These are phyloP conservation scores for Scortum barcoo DNA, from an alignment of 2,113 vertebrate genomes.

Conservation along the genomic window DNA sequence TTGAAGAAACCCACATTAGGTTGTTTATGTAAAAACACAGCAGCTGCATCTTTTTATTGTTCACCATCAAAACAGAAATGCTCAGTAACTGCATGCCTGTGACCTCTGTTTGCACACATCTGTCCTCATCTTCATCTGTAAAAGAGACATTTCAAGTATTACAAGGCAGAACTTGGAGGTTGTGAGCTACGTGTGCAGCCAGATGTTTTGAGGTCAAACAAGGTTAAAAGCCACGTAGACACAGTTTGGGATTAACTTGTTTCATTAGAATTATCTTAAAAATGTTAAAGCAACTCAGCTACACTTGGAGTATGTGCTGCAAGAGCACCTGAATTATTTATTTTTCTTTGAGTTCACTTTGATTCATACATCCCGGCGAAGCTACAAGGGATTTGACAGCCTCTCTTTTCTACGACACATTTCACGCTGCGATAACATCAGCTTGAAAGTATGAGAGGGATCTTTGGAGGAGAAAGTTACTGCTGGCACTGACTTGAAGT, in stretches of 20 bases:
- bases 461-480: neutral
- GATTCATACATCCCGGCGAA: conserved; percentile 19
- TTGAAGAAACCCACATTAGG: conserved; percentile 14
- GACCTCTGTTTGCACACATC: conserved; percentile 17
- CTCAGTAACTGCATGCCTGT: conserved; percentile 40
- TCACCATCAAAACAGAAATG: conserved; percentile 21
- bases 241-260: conserved; percentile 1
- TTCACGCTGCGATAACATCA: conserved; percentile 46
- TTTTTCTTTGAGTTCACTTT: conserved; percentile 27
- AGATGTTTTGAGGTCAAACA: neutral
- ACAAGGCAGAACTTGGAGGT: neutral
- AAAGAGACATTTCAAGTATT: neutral
- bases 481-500: conserved; percentile 3
- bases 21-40: conserved; percentile 32
- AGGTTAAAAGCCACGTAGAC: neutral
- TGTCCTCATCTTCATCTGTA: conserved; percentile 5
- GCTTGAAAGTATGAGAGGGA: neutral
- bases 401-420: conserved; percentile 36
- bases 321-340: conserved; percentile 39
- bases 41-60: conserved; percentile 49
- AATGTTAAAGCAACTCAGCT: conserved; percentile 22
- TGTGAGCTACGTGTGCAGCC: neutral
- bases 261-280: neutral
- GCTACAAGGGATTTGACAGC: conserved; percentile 24
- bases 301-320: neutral